Base-by-base conservation (phyloP, 2,113 vertebrate species). In the Noturus placidus region DNA sequence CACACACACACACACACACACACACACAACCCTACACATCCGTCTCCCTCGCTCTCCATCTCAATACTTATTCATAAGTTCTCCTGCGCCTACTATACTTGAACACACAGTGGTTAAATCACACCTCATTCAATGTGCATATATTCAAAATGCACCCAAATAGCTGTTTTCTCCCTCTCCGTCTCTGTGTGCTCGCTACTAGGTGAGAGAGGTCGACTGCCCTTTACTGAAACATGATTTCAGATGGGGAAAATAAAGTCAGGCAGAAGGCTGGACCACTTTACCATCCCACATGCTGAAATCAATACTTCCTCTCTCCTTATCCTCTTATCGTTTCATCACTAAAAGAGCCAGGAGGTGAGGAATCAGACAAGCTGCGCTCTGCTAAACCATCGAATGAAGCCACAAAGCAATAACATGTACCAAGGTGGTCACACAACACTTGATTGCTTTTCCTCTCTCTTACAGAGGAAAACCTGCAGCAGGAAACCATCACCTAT, bases 241-340 rank as follows among this genome's bases (percentile, higher is more conserved):
- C 56, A 83, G 57, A 63, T 42, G 2, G 19, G 56, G 63, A 63
- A 80, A 84, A 88, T 46, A 59, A 69, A 82, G 54, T 35, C 33
- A 77, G 30, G 10, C 72, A 86, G 80, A 83, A 50, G 52, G 70
- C 27, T 65, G 70, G 33, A 84, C 56, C 80, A 27, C 77, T 69
- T 70, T 38, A 78, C 70, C 79, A 56, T 86, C 85, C 86, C 88
- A 86, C 76, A 80, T 57, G 70, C 38, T 83, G 88, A 89, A 90
- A 90, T 86, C 82, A 83, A 87, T 89, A 70, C 88, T 81, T 82
- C 86, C 57, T 86, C 82, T 87, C 74, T 84, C 79, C 77, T 65
- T 81, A 82, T 81, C 63, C 25, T 76, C 82, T 42, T 80, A 67
- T 84, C 72, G 22, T 82, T 87, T 77, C 54, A 80, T 89, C 74